Percentiles rank a stretch among this genome's conserved stretches.
phyloP scores from a whole-genome alignment of 1,140 invertebrate genomes.

The Chrysomallon squamiferum region DNA sequence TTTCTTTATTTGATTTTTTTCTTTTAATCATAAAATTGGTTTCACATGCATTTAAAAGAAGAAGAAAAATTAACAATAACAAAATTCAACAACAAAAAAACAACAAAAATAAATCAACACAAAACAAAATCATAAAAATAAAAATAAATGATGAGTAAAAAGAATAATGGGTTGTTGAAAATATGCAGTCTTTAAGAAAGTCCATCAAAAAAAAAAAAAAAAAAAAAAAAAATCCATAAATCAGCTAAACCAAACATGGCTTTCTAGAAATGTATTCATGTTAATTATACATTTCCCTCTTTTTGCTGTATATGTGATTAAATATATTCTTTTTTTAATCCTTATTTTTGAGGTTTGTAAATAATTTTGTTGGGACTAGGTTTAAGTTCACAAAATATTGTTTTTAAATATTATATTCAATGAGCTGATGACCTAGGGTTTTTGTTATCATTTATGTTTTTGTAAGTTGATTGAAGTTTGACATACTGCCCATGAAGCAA shows the following conservation, averaged over 20 bases:
- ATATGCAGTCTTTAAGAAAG: background rate
- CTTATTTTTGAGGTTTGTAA: background rate
- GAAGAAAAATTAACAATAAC: background rate
- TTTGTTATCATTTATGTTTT: no score
- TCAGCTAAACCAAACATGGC: background rate
- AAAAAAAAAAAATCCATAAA: no score
- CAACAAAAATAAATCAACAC: background rate
- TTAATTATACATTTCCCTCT: background rate
- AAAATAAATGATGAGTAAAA: background rate
- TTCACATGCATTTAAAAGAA: background rate
- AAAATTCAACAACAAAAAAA: background rate
- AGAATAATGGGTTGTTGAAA: background rate
- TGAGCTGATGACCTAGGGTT: no score
- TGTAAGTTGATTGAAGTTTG: no score
- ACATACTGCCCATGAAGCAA: no score
- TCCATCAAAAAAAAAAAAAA: background rate
- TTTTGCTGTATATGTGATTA: no score
- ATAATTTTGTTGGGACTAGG: background rate
- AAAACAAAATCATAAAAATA: background rate
- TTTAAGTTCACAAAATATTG: no score
- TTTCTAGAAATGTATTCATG: background rate
- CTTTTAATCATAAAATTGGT: no score
- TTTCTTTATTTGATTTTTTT: no score
- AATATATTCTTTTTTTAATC: no score
- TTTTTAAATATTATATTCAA: no score